Evolutionary conservation across 2,113 vertebrate species (phyloP).

Genomic region (Oreochromis aureus): DNA sequence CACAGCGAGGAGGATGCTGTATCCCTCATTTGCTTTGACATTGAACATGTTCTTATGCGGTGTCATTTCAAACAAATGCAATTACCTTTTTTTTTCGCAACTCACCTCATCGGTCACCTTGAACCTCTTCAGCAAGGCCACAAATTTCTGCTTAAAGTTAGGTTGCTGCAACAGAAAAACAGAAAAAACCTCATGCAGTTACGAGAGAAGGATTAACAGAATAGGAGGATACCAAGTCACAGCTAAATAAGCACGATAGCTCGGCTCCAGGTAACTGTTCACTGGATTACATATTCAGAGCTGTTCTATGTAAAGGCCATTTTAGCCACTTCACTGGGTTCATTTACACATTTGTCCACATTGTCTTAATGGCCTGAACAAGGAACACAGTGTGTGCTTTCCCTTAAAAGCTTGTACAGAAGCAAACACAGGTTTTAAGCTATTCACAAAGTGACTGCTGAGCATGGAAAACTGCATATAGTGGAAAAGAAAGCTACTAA

Average conservation of each 20-base stretch:
- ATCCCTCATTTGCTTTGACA: not conserved
- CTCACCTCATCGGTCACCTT: slow-evolving; percentile 80
- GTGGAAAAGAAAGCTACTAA: slow-evolving; percentile 17
- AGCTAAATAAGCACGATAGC: slow-evolving; percentile 27
- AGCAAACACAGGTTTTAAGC: slow-evolving; percentile 12
- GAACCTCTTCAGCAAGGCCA: slow-evolving; percentile 78
- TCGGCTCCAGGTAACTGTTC: slow-evolving; percentile 16
- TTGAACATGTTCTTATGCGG: not conserved
- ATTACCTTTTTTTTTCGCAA: not conserved
- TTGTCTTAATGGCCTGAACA: slow-evolving; percentile 53
- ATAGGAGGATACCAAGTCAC: not conserved
- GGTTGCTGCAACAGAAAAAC: slow-evolving; percentile 67
- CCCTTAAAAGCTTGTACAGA: slow-evolving; percentile 36
- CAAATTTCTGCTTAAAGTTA: slow-evolving; percentile 82
- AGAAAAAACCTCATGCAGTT: not conserved
- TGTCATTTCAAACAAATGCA: not conserved
- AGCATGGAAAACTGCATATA: not conserved
- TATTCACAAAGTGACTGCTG: slow-evolving; percentile 32
- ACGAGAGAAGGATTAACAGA: not conserved
- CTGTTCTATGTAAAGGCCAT: slow-evolving; percentile 46
- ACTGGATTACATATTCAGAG: slow-evolving; percentile 58
- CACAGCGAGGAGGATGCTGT: not conserved
- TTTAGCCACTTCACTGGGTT: slow-evolving; percentile 39
- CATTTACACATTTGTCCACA: slow-evolving; percentile 51
- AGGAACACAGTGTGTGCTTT: slow-evolving; percentile 25